phyloP scores from a whole-genome alignment of 2,888 invertebrate species.

The Trisateles emortualis region DNA sequence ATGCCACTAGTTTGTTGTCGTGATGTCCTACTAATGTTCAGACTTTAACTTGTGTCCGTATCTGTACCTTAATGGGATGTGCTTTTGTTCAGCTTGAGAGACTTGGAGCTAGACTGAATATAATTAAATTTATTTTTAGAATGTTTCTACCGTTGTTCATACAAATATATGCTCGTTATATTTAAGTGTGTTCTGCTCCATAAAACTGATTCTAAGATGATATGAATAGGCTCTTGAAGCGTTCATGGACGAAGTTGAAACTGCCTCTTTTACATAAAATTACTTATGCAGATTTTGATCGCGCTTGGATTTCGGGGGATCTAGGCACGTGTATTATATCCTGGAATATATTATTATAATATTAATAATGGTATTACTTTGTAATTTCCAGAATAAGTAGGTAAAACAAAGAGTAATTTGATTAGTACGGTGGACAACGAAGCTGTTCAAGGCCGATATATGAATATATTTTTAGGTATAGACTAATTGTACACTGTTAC shows the following conservation, averaged over 20 bases:
- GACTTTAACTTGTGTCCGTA: background rate
- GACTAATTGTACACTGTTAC: too few species aligned
- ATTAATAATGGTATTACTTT: too few species aligned
- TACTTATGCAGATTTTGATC: background rate
- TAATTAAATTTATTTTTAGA: background rate
- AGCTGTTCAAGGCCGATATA: too few species aligned
- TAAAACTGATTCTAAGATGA: background rate
- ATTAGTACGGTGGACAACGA: too few species aligned
- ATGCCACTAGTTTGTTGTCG: constrained; percentile 22
- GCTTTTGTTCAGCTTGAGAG: background rate
- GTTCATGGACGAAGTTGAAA: background rate
- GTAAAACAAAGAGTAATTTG: too few species aligned
- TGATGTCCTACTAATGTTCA: constrained; percentile 20
- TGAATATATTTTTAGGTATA: too few species aligned
- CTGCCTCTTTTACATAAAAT: background rate
- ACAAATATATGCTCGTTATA: background rate
- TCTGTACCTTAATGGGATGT: constrained; percentile 5
- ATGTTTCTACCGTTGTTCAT: background rate
- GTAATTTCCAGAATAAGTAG: too few species aligned
- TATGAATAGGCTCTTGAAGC: background rate
- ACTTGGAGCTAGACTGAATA: background rate
- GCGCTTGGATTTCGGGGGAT: background rate
- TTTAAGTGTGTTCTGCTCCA: background rate
- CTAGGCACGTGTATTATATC: background rate
- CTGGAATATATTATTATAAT: too few species aligned